Evolutionary conservation across 2,888 invertebrate genomes (phyloP).

Genomic region (Halictus quadricinctus): DNA sequence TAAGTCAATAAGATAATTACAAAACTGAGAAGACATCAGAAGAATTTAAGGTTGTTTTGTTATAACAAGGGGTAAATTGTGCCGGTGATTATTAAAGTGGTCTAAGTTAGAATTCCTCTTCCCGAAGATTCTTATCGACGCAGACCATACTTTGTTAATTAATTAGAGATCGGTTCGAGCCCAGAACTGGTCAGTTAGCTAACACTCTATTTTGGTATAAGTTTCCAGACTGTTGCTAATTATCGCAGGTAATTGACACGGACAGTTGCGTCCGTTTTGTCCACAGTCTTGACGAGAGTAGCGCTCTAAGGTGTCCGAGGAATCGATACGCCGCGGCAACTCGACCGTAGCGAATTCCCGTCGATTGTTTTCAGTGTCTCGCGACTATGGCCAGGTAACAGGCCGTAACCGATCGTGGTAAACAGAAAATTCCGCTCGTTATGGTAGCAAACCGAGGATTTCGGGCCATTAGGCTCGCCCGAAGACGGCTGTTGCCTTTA

Average conservation of each 20-base stretch:
- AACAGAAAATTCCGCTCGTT: slow-evolving; percentile 25
- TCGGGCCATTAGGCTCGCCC: background rate
- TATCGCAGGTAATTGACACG: background rate
- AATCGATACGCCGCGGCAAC: slow-evolving; percentile 9
- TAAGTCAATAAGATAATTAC: no score
- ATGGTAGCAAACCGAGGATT: background rate
- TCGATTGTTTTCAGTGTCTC: slow-evolving; percentile 31
- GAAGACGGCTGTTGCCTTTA: background rate
- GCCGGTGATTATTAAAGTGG: background rate
- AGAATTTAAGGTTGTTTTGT: no score
- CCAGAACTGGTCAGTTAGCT: background rate
- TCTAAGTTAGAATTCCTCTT: background rate
- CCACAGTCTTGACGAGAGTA: background rate
- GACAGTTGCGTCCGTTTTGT: background rate
- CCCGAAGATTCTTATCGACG: background rate
- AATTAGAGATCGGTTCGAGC: background rate
- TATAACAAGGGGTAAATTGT: background rate
- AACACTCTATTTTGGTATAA: background rate
- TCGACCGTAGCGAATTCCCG: slow-evolving; percentile 43
- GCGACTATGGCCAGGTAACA: slow-evolving; percentile 13
- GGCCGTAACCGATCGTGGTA: slow-evolving; percentile 21
- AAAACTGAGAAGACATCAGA: no score
- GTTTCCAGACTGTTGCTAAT: background rate
- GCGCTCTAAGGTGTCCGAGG: background rate
- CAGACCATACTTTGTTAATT: background rate